phyloP scores from a whole-genome alignment of 2,797 vertebrate genomes.

The Nannoperca obscura region DNA sequence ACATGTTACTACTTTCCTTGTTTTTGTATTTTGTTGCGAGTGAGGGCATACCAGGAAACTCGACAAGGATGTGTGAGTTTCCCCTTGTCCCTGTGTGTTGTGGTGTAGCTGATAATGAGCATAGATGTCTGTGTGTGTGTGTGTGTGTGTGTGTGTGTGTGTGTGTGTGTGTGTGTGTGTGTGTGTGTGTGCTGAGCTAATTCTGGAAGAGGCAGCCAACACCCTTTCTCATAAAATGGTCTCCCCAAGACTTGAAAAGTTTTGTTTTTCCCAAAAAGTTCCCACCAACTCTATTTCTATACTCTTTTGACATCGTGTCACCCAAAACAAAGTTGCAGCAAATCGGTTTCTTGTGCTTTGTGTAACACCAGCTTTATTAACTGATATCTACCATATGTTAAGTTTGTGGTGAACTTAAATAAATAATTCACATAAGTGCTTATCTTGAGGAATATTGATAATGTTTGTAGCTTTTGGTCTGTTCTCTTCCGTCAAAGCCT shows the following conservation, averaged over 20 bases:
- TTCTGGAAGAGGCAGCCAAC: constrained; percentile 60
- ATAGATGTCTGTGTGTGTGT: constrained; percentile 14
- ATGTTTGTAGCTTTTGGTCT: constrained; percentile 52
- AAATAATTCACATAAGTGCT: constrained; percentile 2
- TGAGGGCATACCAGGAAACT: constrained; percentile 75
- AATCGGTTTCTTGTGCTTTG: not conserved
- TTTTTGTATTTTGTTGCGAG: constrained; percentile 55
- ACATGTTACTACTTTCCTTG: constrained; percentile 17
- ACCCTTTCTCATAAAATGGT: constrained; percentile 56
- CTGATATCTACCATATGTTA: constrained; percentile 15
- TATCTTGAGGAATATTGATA: constrained; percentile 57
- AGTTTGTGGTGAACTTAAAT: not conserved
- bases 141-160: constrained; percentile 26
- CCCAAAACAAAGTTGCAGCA: constrained; percentile 9
- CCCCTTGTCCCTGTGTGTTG: constrained; percentile 56
- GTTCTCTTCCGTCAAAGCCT: constrained; percentile 53
- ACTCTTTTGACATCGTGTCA: constrained; percentile 10
- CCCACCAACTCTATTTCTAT: not conserved
- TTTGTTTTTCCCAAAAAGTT: constrained; percentile 21
- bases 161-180: constrained; percentile 26
- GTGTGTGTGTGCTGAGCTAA: constrained; percentile 50
- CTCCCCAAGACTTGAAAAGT: constrained; percentile 11
- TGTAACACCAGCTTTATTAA: not conserved
- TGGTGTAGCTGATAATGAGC: constrained; percentile 63
- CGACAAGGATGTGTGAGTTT: constrained; percentile 61